Conservation (phyloP, 2,797 vertebrate genomes). For the Sarcophilus harrisii region DNA sequence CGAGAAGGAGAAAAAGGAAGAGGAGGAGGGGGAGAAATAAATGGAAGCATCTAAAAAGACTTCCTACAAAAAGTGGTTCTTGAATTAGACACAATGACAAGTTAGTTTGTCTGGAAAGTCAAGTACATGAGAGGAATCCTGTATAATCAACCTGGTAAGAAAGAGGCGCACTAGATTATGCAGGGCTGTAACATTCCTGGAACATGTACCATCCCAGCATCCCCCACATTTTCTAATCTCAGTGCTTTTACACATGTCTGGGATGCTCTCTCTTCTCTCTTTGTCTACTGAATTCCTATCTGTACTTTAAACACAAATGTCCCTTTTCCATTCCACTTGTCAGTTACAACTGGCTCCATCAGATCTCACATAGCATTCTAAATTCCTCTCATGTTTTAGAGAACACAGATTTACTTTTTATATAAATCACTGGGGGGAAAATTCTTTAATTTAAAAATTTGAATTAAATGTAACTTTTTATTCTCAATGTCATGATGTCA, state of each 20-base stretch:
- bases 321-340: not conserved
- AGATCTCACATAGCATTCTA: not conserved
- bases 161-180: not conserved
- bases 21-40: not conserved
- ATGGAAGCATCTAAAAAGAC: too few relatives aligned
- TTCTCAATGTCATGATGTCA: not conserved
- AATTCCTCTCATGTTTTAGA: not conserved
- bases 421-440: not conserved
- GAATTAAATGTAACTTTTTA: constrained; percentile 2
- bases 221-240: not conserved
- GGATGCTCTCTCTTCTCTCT: not conserved
- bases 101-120: not conserved
- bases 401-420: not conserved
- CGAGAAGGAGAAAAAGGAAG: not conserved
- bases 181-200: not conserved
- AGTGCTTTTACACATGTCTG: not conserved
- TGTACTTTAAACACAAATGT: not conserved
- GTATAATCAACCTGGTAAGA: not conserved
- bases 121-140: not conserved
- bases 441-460: not conserved
- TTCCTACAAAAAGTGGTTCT: too few relatives aligned
- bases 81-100: not conserved
- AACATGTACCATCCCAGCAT: not conserved
- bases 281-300: not conserved
- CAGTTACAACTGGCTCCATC: not conserved